These are phyloP conservation scores for Hirudinaria manillensis DNA, from an alignment of 2,888 invertebrate species.

Conservation along the genomic window DNA sequence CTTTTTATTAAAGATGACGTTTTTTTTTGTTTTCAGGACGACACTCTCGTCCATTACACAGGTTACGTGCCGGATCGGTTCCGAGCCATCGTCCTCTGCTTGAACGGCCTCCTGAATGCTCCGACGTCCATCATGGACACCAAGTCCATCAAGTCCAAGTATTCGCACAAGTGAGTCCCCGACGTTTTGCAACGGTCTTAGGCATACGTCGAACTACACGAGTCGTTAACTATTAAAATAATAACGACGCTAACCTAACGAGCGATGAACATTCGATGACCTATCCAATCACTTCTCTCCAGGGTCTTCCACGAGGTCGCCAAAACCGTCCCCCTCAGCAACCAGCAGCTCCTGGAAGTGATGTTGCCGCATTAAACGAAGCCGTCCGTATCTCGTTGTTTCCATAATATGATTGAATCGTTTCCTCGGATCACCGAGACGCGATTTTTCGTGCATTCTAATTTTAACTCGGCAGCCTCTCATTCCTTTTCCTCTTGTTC, in stretches of 20 bases:
- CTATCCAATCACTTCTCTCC: background rate
- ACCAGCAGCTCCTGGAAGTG: background rate
- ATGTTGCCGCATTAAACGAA: no score
- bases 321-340: constrained; percentile 8
- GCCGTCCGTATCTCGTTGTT: no score
- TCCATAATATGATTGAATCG: no score
- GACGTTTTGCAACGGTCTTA: no score
- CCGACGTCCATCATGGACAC: constrained; percentile 69
- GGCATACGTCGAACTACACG: no score
- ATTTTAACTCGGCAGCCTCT: no score
- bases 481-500: no score
- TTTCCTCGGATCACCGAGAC: no score
- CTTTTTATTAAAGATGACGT: constrained; percentile 10
- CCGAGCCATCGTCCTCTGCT: constrained; percentile 64
- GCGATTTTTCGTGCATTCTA: no score
- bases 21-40: constrained; percentile 6
- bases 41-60: constrained; percentile 51
- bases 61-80: constrained; percentile 74
- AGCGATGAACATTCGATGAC: background rate
- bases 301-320: constrained; percentile 37
- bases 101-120: constrained; percentile 72
- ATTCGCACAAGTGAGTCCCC: constrained; percentile 66
- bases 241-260: no score
- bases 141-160: constrained; percentile 82
- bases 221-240: no score